Evolutionary conservation across 2,113 vertebrate genomes (phyloP), one percentile per base, ranked within the genome.

Genomic region (Odocoileus hemionus): DNA sequence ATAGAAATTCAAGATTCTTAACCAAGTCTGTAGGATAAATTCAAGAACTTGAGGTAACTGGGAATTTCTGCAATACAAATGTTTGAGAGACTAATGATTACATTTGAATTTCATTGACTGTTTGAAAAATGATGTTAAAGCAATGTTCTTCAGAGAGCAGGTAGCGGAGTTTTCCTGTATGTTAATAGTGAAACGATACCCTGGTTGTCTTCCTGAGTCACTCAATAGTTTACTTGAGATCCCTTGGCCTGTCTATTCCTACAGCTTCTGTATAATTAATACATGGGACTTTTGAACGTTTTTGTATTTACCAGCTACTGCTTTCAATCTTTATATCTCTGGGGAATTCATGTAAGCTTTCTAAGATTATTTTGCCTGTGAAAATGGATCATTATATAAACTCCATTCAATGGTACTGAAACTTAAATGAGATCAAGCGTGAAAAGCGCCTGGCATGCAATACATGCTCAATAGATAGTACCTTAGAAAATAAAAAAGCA

Each of bases 1-100:
- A n/a, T 26, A 87, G 39, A 93, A 94, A 96, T 80, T n/a, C 84
- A 97, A 96, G 25, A 61, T 96, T 61, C 25, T 79, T n/a, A 58
- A 86, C n/a, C 83, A 92, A 82, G 89, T 14, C 23, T 74, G 12
- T 83, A n/a, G 50, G 25, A 36, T 67, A 87, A 84, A 84, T 91
- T 55, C 74, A 94, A 39, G 2, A 86, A 28, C 54, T 14, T 43
- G 23, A 36, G 26, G 36, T 89, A 78, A 85, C n/a, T 60, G 55
- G 7, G 5, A 85, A 64, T 45, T 54, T 52, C 87, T 88, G 7
- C 70, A 58, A 57, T 58, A 55, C 5, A 91, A 95, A 74, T 86
- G 45, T 89, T n/a, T 91, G 57, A 82, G 39, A 70, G 45, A 57
- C n/a, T 76, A 70, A 58, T 47, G 25, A 80, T 86, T 88, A 83